These are phyloP conservation scores for Mormoops blainvillei DNA, from an alignment of 2,113 vertebrate species.

Conservation along the genomic window DNA sequence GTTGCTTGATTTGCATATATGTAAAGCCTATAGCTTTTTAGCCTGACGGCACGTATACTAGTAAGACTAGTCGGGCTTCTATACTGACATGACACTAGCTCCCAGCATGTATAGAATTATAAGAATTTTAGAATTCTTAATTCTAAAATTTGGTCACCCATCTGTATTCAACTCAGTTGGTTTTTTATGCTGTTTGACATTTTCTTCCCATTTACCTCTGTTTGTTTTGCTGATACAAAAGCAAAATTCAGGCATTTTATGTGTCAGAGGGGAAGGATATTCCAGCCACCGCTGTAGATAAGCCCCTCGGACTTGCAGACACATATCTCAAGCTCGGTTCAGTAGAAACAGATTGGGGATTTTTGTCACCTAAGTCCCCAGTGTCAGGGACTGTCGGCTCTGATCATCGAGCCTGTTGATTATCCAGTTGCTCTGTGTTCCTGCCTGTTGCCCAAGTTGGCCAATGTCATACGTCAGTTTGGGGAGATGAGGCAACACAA, in stretches of 20 bases:
- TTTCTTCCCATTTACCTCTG: conserved; percentile 48
- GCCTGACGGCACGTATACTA: background rate
- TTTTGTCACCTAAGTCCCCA: background rate
- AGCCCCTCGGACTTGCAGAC: background rate
- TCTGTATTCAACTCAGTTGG: conserved; percentile 41
- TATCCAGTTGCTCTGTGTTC: background rate
- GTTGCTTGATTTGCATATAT: background rate
- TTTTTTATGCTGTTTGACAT: background rate
- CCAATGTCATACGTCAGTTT: background rate
- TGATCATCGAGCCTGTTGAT: background rate
- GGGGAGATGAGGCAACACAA: background rate
- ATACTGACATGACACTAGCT: background rate
- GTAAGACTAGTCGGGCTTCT: background rate
- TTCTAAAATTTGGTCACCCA: background rate
- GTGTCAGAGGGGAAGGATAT: background rate
- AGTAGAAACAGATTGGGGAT: background rate
- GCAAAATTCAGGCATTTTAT: conserved; percentile 5
- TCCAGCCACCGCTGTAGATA: background rate
- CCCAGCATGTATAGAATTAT: too few relatives aligned
- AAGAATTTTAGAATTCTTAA: too few relatives aligned
- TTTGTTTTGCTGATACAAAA: conserved; percentile 31
- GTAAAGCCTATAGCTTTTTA: background rate
- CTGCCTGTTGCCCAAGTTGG: background rate
- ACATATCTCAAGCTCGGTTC: background rate
- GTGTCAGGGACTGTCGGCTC: background rate